Evolutionary conservation across 2,797 vertebrate genomes (phyloP).

Genomic region (Columba guinea): DNA sequence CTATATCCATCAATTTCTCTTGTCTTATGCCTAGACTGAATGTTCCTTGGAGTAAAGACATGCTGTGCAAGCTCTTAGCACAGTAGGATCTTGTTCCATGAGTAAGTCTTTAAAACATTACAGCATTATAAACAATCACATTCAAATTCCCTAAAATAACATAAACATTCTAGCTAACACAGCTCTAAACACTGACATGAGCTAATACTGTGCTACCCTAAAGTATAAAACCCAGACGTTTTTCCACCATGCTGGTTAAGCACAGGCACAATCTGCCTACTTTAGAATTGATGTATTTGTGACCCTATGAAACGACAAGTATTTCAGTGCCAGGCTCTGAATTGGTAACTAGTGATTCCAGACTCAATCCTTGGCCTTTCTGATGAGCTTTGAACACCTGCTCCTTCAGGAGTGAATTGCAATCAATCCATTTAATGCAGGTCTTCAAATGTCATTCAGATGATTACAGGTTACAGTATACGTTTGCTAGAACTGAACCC

Average conservation of each 20-base stretch:
- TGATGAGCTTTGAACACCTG: background rate
- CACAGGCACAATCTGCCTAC: background rate
- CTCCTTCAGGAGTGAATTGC: background rate
- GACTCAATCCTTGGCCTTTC: background rate
- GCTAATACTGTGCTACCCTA: background rate
- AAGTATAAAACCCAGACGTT: background rate
- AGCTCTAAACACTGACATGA: background rate
- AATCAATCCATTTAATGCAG: slow-evolving; percentile 9
- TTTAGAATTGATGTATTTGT: background rate
- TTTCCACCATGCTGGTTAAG: background rate
- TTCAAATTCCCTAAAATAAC: background rate
- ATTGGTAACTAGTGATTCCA: background rate
- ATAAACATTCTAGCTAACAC: background rate
- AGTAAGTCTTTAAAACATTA: background rate
- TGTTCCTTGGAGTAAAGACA: background rate
- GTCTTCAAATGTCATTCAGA: background rate
- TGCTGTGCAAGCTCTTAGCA: background rate
- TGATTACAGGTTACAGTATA: background rate
- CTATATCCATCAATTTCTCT: background rate
- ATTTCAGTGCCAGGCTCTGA: background rate
- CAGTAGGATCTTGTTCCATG: background rate
- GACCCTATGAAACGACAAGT: background rate
- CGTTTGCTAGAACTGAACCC: background rate
- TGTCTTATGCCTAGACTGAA: background rate
- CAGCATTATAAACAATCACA: background rate